Base-by-base conservation (phyloP, 2,888 invertebrate species). In the Itoplectis maculator region DNA sequence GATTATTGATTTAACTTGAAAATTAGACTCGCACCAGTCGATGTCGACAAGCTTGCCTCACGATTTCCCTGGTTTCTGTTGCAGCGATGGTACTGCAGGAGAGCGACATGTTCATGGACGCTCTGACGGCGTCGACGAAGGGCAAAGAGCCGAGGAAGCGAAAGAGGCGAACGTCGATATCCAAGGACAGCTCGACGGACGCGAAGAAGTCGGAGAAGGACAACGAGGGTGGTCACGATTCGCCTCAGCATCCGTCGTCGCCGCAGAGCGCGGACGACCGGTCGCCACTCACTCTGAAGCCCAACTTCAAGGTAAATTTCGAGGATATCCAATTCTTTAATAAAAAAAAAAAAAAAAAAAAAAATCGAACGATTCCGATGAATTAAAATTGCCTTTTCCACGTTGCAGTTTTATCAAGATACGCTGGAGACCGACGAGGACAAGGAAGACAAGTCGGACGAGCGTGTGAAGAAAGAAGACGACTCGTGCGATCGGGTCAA, bases 21-120 rank as follows among this genome's bases (percentile, higher is more conserved):
- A 37, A 40, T 56, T 56, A 51, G 6, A n/a, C 9, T 29, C 6
- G 5, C 35, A 11, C 61, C 0, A 61, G 18, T 61, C 15, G 37
- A n/a, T 15, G 37, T n/a, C 0, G 18, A 40, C 35, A 37, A 9
- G 0, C 8, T 59, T 45, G 15, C 18, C 40, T 45, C 15, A 29
- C 35, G 15, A n/a, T 63, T 66, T 13, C 35, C 40, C 18, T 37
- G 51, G 18, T 9, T 76, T 88, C 85, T 84, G 86, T 92, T 94
- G 86, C 94, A 96, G 97, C 96, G 72, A 94, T 95, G 93, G 93
- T 96, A 86, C 93, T 98, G 65, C 96, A 97, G 91, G 99, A 99
- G 92, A 98, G 98, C 90, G 97, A 97, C 89, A 96, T 98, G 93
- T 99, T 99, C 92, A 98, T 98, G 96, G 98, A 98, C 92, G 98